Percentiles rank a stretch among this genome's conserved stretches.
phyloP scores from a whole-genome alignment of 2,888 invertebrate species.

The Alsophila aescularia region DNA sequence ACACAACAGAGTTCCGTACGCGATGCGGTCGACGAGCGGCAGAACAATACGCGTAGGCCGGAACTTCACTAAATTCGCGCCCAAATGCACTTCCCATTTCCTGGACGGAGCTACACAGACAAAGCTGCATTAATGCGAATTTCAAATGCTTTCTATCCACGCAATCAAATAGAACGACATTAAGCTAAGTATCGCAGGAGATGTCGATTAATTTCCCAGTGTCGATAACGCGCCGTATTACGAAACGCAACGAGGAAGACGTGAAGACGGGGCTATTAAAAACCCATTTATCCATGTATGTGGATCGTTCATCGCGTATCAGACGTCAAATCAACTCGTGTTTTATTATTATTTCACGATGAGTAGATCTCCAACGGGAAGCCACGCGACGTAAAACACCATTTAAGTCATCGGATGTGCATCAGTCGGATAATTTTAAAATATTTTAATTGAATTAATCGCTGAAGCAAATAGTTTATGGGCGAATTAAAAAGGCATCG shows the following conservation, averaged over 20 bases:
- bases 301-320: constrained; percentile 36
- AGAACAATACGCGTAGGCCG: constrained; percentile 58
- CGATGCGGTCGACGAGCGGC: constrained; percentile 48
- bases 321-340: constrained; percentile 49
- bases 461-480: constrained; percentile 59
- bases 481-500: constrained; percentile 59
- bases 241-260: constrained; percentile 40
- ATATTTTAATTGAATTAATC: constrained; percentile 57
- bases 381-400: constrained; percentile 23
- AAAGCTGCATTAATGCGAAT: constrained; percentile 48
- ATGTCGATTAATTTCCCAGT: constrained; percentile 43
- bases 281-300: constrained; percentile 43
- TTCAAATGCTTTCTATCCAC: constrained; percentile 46
- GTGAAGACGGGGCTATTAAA: constrained; percentile 46
- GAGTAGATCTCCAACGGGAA: constrained; percentile 22
- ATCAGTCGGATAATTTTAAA: constrained; percentile 27
- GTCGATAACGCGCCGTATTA: constrained; percentile 27
- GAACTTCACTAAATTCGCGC: constrained; percentile 63
- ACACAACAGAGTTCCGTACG: constrained; percentile 58
- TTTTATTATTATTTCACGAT: constrained; percentile 46
- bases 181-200: constrained; percentile 34
- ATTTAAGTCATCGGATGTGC: constrained; percentile 25
- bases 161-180: constrained; percentile 45
- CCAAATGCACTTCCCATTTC: constrained; percentile 67
- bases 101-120: constrained; percentile 46